Evolutionary conservation across 2,888 invertebrate genomes (phyloP), one percentile per base, ranked within the genome.

Genomic region (Tiliacea citrago): DNA sequence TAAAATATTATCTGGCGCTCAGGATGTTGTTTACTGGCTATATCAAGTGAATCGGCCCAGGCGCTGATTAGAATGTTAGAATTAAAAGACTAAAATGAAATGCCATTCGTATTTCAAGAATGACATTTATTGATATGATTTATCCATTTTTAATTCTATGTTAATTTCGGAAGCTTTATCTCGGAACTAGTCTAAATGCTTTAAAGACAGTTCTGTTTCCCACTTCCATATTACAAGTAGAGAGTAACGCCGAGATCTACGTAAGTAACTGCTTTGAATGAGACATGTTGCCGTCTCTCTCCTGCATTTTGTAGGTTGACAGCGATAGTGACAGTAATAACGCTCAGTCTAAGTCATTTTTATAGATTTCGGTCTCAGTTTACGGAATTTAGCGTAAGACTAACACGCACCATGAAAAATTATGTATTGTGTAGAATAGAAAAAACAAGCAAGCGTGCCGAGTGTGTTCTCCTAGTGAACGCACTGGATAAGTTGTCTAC

Each of bases 201-300:
- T 84, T 35, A 66, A 79, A 86, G 86, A 90, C 76, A 87, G 87
- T 85, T 86, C 86, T 88, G 92, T 94, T 94, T 95, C 94, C 93
- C 68, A 87, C 93, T 93, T 86, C 86, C 87, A 62, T 92, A 58
- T 49, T 47, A 24, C 18, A 29, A 67, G 8, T 45, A 24, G 2
- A 12, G 7, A 3, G 16, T 62, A 55, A 24, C 24, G 1, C n/a
- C 1, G 12, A n/a, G 5, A 10, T 53, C 2, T n/a, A 5, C 12
- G n/a, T 12, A 53, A n/a, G 12, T 53, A n/a, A 12, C 53, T 9
- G 51, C 21, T 21, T 51, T 9, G 21, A 4, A 1, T 51, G n/a
- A n/a, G 12, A 24, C 13, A 24, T 24, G 53, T 53, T 53, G 12
- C 53, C 7, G 55, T 55, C 55, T 55, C 55, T 55, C 7, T 24